These are phyloP conservation scores for Rotaria magnacalcarata DNA, from an alignment of 2,888 invertebrate species.

Conservation along the genomic window DNA sequence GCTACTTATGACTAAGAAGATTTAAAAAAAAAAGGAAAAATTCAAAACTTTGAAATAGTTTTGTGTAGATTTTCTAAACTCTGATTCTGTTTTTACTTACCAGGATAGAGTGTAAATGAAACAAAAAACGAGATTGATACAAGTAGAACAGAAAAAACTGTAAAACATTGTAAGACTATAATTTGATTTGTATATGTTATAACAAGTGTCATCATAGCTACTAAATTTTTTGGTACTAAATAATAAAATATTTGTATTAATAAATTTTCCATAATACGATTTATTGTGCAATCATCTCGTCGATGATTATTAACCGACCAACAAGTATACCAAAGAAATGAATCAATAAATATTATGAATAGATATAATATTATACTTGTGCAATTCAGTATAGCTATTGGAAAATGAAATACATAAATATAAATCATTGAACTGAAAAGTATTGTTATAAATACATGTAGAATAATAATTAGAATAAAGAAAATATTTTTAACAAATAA, in stretches of 20 bases:
- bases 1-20: too few species aligned
- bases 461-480: background rate
- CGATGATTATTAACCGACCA: conserved; percentile 18
- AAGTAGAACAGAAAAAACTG: background rate
- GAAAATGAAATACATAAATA: background rate
- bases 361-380: conserved; percentile 11
- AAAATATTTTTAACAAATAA: conserved; percentile 24
- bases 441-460: background rate
- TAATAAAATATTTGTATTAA: conserved; percentile 40
- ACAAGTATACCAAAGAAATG: conserved; percentile 4
- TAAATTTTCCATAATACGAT: conserved; percentile 38
- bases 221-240: conserved; percentile 40
- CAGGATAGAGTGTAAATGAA: conserved; percentile 1
- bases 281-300: conserved; percentile 1
- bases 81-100: background rate
- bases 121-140: background rate
- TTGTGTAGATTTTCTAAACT: too few species aligned
- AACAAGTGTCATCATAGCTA: conserved; percentile 33
- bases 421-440: background rate
- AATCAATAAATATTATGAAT: background rate
- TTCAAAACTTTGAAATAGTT: too few species aligned
- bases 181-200: conserved; percentile 43
- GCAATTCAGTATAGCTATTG: background rate
- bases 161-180: background rate
- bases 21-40: too few species aligned